Percentiles rank a stretch among this genome's conserved stretches.
Evolutionary conservation across 2,888 invertebrate genomes (phyloP).

Genomic region (Campaea margaritaria): DNA sequence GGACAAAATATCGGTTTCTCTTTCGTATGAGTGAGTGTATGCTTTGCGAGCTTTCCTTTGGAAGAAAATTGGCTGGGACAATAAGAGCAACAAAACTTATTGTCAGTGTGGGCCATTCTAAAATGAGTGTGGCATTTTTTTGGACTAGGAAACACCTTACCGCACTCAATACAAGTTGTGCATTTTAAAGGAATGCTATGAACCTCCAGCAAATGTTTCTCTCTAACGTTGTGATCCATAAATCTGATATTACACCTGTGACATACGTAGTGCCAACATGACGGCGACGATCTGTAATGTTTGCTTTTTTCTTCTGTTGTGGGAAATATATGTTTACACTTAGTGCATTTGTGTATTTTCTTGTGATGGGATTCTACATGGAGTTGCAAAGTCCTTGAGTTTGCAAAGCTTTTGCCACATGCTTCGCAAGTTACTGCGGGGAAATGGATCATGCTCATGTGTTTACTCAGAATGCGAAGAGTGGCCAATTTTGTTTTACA

Average conservation of each 20-base stretch:
- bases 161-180: constrained; percentile 22
- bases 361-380: constrained; percentile 34
- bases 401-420: constrained; percentile 38
- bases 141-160: constrained; percentile 12
- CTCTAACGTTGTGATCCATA: constrained; percentile 16
- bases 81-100: constrained; percentile 13
- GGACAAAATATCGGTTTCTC: constrained; percentile 21
- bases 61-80: constrained; percentile 20
- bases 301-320: constrained; percentile 22
- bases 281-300: constrained; percentile 26
- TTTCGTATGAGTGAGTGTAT: constrained; percentile 17
- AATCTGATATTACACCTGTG: constrained; percentile 39
- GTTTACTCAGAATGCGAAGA: constrained; percentile 44
- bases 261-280: constrained; percentile 33
- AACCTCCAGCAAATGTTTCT: constrained; percentile 39
- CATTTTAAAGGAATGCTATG: constrained; percentile 33
- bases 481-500: constrained; percentile 30
- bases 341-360: constrained; percentile 29
- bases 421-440: constrained; percentile 43
- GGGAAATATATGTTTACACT: constrained; percentile 29
- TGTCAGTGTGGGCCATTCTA: constrained; percentile 9
- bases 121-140: constrained; percentile 14
- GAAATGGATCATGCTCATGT: constrained; percentile 46
- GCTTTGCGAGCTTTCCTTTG: constrained; percentile 3
- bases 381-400: constrained; percentile 10